Evolutionary conservation across 2,888 invertebrate species (phyloP).

Genomic region (Rhagonycha lutea): DNA sequence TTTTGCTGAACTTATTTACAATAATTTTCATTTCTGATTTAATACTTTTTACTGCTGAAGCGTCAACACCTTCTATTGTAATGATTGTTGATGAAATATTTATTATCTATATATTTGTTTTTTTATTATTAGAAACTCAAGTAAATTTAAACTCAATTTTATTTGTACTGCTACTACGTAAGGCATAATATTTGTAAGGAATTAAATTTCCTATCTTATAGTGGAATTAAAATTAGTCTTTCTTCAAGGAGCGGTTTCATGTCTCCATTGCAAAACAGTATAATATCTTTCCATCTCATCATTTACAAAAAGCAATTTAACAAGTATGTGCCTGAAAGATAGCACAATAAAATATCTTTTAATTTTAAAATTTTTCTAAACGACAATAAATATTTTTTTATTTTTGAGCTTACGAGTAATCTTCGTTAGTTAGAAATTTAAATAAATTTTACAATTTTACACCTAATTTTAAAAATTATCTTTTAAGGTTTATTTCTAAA

Average conservation of each 20-base stretch:
- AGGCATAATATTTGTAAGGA: background rate
- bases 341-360: too few species aligned
- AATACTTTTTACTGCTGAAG: background rate
- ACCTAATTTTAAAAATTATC: too few species aligned
- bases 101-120: background rate
- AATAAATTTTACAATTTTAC: too few species aligned
- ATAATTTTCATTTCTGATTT: background rate
- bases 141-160: background rate
- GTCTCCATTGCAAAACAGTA: background rate
- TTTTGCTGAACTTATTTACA: background rate
- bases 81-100: background rate
- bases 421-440: too few species aligned
- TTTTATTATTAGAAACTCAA: background rate
- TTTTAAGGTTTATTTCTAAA: too few species aligned
- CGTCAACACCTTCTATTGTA: background rate
- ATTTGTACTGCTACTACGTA: background rate
- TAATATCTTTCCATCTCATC: background rate
- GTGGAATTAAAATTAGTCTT: background rate
- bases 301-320: background rate
- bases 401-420: too few species aligned
- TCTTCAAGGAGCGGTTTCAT: background rate
- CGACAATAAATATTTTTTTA: too few species aligned
- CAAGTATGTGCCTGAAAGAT: background rate
- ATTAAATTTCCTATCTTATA: background rate
- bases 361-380: too few species aligned